Conservation (phyloP, 2,113 vertebrate species). For the Tor tambroides region DNA sequence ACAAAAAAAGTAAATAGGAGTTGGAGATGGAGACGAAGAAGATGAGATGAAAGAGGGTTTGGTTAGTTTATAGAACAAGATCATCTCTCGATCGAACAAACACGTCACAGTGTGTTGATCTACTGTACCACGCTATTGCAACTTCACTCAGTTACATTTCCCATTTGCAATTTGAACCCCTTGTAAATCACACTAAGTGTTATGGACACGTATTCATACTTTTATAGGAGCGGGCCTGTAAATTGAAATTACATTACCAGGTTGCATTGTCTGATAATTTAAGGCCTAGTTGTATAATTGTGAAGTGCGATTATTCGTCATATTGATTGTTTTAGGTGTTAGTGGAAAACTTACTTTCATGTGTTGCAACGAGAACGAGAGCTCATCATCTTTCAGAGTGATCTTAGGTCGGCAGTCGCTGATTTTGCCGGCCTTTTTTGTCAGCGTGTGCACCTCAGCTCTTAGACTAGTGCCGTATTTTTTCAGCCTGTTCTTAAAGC, state of each 20-base stretch:
- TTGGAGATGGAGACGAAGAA: not conserved
- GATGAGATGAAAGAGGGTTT: not conserved
- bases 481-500: not conserved
- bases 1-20: not conserved
- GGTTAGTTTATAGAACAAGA: not conserved
- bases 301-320: not conserved
- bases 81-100: not conserved
- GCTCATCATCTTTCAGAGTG: not conserved
- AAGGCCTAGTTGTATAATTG: conserved; percentile 34
- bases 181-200: not conserved
- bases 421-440: not conserved
- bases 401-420: not conserved
- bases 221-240: conserved; percentile 34
- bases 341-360: not conserved
- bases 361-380: not conserved
- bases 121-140: conserved; percentile 23
- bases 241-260: conserved; percentile 33
- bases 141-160: not conserved
- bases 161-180: not conserved
- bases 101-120: conserved; percentile 42
- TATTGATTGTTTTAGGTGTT: conserved; percentile 1
- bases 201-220: conserved; percentile 29
- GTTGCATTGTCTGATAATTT: conserved; percentile 8
- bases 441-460: not conserved
- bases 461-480: not conserved